phyloP scores from a whole-genome alignment of 2,113 vertebrate species.

The Columba livia region DNA sequence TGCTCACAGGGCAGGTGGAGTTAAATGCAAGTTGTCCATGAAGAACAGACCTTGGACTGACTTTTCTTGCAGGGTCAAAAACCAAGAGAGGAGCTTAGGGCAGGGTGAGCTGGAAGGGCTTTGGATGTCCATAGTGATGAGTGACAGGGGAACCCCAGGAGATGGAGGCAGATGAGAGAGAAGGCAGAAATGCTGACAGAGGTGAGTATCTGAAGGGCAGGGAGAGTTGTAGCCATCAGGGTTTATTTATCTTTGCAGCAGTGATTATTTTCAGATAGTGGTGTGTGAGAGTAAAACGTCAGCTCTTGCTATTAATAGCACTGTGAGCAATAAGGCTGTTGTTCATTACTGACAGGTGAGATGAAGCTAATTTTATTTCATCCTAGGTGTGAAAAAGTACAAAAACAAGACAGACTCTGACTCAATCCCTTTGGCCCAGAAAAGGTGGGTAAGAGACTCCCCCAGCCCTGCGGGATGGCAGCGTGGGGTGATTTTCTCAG shows the following conservation, averaged over 20 bases:
- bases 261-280: constrained; percentile 42
- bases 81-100: not conserved
- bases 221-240: not conserved
- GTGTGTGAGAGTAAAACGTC: constrained; percentile 6
- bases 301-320: not conserved
- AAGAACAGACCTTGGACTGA: not conserved
- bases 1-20: not conserved
- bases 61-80: not conserved
- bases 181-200: not conserved
- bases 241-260: constrained; percentile 40
- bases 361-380: constrained; percentile 14
- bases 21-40: not conserved
- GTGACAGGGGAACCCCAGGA: not conserved
- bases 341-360: constrained; percentile 30
- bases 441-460: not conserved
- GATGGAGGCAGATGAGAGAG: not conserved
- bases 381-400: not conserved
- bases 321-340: not conserved
- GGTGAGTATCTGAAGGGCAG: not conserved
- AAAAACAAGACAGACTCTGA: not conserved
- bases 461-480: not conserved
- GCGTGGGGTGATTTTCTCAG: not conserved
- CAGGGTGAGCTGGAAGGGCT: not conserved
- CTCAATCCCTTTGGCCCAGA: not conserved
- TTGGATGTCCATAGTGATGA: not conserved